Base-by-base conservation (phyloP, 2,113 vertebrate species). In the Bos javanicus region DNA sequence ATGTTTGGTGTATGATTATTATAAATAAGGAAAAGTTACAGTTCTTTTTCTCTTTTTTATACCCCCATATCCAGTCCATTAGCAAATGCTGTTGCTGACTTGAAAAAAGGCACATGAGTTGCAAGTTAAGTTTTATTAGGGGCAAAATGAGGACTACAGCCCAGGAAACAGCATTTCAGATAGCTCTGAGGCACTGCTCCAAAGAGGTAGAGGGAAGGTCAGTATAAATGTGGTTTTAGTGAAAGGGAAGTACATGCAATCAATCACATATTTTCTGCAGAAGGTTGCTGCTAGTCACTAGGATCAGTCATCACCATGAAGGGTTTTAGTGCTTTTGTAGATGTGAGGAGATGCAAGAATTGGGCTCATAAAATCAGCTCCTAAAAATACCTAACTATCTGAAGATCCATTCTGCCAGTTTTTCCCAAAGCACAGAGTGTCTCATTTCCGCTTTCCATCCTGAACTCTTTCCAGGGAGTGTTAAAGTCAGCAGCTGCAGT, bases 11-110 rank as follows among this genome's bases (percentile, higher is more conserved):
- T 21, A 59, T 95, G 25, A 60, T 60, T 67, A 50, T 92, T 92
- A 80, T n/a, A 93, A 94, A 90, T 64, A 84, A 95, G 33, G 80
- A 89, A 90, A 85, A 93, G 64, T n/a, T 46, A 91, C 39, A 87
- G 28, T 83, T 78, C 48, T 59, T 2, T 60, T 87, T 78, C 3
- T 84, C 26, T 78, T 60, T 83, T n/a, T 56, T 78, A 74, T 2
- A 56, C 12, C 30, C 19, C 19, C 84, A 0, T 84, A 54, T 85
- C 59, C 19, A 91, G 1, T 83, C 50, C 36, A 21, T 84, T 59
- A 91, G 57, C 83, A 80, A 94, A 56, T 80, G 48, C 7, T 88
- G 43, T 74, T 76, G 36, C 71, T 76, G 71, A 39, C 67, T 71
- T 39, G 11, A 71, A 71, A 76, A 43, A 76, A 76, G 25, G 36